Base-by-base conservation (phyloP, 1,140 invertebrate genomes). In the Charaxes varanes region DNA sequence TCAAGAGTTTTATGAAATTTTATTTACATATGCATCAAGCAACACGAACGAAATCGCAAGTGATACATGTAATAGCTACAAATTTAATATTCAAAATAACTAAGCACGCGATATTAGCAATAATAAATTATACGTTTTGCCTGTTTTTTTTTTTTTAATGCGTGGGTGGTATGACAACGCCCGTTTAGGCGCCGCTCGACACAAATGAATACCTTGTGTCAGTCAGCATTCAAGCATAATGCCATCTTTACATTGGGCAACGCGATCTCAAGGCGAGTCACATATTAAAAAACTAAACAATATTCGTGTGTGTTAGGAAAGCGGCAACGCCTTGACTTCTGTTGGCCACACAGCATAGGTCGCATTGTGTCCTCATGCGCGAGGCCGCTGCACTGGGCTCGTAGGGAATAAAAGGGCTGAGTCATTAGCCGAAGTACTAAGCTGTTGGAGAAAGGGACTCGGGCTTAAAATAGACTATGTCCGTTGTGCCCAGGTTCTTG, bases 221-320 rank as follows among this genome's bases (percentile, higher is more conserved):
- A 30, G 14, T 15, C 22, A 69, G 59, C 62, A 62, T 60, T 62
- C 44, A 45, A 42, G 49, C 46, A 55, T 62, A 65, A 65, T 66
- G 59, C 37, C 59, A 62, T 71, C 66, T 67, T 53, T 51, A 58
- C 53, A 61, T 78, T 72, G 61, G 58, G 67, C 45, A 73, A 77
- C 30, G 26, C 43, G 47, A 46, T 67, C n/a, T n/a, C 77, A 81
- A 78, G 73, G 77, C 62, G 44, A 72, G 47, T 67, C 18, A 63
- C 56, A 67, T 72, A 69, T 71, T 72, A 69, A 70, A 72, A 65
- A 64, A 60, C 55, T 73, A 72, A 73, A 70, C 68, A 70, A 67
- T 69, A 59, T 73, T 53, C 49, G 36, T 69, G 37, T 41, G 36
- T 58, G 53, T 73, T 69, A 64, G 59, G 62, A 60, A 67, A 76